Conservation (phyloP, 1,140 invertebrate species). For the Lasioglossum baleicum region DNA sequence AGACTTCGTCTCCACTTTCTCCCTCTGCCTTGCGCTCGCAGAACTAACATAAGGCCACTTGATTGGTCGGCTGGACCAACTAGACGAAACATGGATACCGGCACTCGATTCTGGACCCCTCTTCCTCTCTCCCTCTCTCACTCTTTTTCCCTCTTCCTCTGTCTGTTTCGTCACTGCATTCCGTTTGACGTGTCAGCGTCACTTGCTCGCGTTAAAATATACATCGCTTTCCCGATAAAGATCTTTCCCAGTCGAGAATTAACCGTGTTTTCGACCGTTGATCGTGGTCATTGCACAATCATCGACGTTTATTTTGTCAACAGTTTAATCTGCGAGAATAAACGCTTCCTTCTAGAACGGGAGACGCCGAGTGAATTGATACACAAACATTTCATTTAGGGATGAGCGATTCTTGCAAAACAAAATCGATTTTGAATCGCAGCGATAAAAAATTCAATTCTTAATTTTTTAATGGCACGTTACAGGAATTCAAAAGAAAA, state of each 20-base stretch:
- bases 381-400: too few relatives aligned
- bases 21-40: slow-evolving; percentile 18
- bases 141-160: too few relatives aligned
- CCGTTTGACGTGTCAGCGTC: slow-evolving; percentile 15
- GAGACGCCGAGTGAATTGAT: too few relatives aligned
- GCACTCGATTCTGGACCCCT: neutral
- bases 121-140: neutral
- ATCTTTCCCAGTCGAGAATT: slow-evolving; percentile 23
- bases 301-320: neutral
- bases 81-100: slow-evolving; percentile 16
- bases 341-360: neutral
- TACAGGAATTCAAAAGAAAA: too few relatives aligned
- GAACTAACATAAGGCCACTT: slow-evolving; percentile 40
- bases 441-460: too few relatives aligned
- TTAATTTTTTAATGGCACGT: too few relatives aligned
- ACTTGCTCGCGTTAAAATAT: slow-evolving; percentile 23
- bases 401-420: too few relatives aligned
- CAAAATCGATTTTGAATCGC: too few relatives aligned
- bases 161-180: slow-evolving; percentile 28
- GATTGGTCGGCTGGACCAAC: slow-evolving; percentile 26
- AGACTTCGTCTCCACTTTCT: slow-evolving; percentile 24
- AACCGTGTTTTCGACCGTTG: slow-evolving; percentile 4
- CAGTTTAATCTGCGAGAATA: neutral
- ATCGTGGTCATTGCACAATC: neutral
- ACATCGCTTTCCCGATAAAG: slow-evolving; percentile 35